A percentile compares a stretch with the other conserved stretches of the same genome.
phyloP scores from a whole-genome alignment of 2,888 invertebrate species.

The Trachelus stipa region DNA sequence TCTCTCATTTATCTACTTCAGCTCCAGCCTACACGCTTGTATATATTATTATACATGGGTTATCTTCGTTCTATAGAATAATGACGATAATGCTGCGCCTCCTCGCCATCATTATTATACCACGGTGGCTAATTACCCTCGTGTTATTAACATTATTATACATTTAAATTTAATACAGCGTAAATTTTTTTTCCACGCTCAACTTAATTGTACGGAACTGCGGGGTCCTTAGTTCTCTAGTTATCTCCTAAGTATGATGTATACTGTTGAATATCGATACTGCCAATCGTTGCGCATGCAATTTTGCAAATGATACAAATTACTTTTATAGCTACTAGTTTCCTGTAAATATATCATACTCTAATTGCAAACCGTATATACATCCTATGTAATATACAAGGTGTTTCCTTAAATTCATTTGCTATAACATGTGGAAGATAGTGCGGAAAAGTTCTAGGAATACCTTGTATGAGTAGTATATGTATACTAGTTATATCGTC shows the following conservation, averaged over 20 bases:
- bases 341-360: not conserved
- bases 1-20: not conserved
- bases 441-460: not conserved
- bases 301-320: not conserved
- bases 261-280: not conserved
- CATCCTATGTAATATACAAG: not conserved
- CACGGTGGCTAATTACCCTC: not conserved
- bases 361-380: not conserved
- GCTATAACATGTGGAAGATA: not conserved
- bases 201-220: not conserved
- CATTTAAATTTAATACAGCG: slow-evolving; percentile 3
- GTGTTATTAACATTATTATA: not conserved
- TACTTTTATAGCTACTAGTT: not conserved
- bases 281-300: not conserved
- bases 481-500: not conserved
- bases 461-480: not conserved
- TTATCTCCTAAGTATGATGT: not conserved
- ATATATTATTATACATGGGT: not conserved
- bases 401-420: not conserved
- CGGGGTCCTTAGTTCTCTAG: not conserved
- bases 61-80: not conserved
- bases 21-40: not conserved
- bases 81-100: not conserved
- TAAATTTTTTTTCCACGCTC: not conserved
- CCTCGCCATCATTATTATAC: not conserved